A percentile compares a stretch with the other conserved stretches of the same genome.
Evolutionary conservation across 2,888 invertebrate genomes (phyloP).

Genomic region (Nineta flava): DNA sequence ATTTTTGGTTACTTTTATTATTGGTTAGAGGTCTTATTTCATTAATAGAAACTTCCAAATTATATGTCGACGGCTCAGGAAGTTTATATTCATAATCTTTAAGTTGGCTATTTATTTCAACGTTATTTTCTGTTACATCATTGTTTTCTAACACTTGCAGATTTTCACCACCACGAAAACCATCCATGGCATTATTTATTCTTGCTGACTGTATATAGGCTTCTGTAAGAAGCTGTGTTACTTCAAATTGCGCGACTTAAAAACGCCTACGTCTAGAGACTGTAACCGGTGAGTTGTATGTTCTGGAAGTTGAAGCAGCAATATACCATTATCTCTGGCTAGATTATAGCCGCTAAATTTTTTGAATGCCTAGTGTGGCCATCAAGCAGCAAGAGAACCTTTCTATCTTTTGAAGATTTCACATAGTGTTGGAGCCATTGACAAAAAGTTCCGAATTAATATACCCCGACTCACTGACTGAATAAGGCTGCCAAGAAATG

Average conservation of each 20-base stretch:
- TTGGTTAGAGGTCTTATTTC: slow-evolving; percentile 9
- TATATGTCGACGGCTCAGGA: background rate
- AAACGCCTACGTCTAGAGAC: slow-evolving; percentile 14
- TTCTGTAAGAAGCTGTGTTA: slow-evolving; percentile 11
- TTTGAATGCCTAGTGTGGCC: slow-evolving; percentile 17
- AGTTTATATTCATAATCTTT: no score
- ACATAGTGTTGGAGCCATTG: slow-evolving; percentile 11
- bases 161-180: slow-evolving; percentile 11
- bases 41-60: slow-evolving; percentile 4
- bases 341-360: slow-evolving; percentile 14
- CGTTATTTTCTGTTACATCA: background rate
- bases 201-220: slow-evolving; percentile 13
- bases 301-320: slow-evolving; percentile 14
- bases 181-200: slow-evolving; percentile 10
- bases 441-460: slow-evolving; percentile 12
- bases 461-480: slow-evolving; percentile 9
- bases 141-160: no score
- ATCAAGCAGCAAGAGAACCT: slow-evolving; percentile 17
- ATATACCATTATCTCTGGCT: slow-evolving; percentile 13
- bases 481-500: slow-evolving; percentile 5
- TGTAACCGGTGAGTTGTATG: slow-evolving; percentile 15
- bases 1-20: slow-evolving; percentile 1
- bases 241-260: slow-evolving; percentile 11
- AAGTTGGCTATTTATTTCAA: no score
- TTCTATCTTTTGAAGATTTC: slow-evolving; percentile 9